A percentile compares a stretch with the other conserved stretches of the same genome.
Conservation (phyloP, 2,797 vertebrate species). For the Synanceia verrucosa region DNA sequence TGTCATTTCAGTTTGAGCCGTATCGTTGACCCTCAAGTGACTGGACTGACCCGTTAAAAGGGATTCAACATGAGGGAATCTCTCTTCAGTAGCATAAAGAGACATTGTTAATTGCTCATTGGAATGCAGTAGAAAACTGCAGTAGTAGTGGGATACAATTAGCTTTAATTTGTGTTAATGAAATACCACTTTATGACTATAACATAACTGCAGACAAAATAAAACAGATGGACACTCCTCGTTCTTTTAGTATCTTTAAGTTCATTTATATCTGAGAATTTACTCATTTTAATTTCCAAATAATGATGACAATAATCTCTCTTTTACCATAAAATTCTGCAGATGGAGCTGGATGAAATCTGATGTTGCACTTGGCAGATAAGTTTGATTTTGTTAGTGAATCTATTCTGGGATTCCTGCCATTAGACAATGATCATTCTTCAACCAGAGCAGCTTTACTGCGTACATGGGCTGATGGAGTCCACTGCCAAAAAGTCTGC, state of each 20-base stretch:
- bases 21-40: conserved; percentile 11
- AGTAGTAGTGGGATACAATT: neutral
- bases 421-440: conserved; percentile 13
- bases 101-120: neutral
- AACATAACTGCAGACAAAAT: neutral
- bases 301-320: neutral
- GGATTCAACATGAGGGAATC: neutral
- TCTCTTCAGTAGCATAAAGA: neutral
- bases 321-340: neutral
- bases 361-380: neutral
- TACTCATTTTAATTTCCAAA: neutral
- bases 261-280: neutral
- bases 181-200: neutral
- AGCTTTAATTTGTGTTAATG: neutral
- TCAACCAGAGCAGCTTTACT: conserved; percentile 1
- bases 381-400: neutral
- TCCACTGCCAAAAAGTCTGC: conserved; percentile 6
- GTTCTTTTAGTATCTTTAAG: neutral
- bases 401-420: conserved; percentile 16
- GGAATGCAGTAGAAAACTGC: neutral
- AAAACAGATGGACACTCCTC: neutral
- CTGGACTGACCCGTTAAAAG: neutral
- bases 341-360: neutral
- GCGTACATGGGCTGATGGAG: neutral
- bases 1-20: conserved; percentile 7